Evolutionary conservation across 2,888 invertebrate genomes (phyloP).

Genomic region (Ernsta delagoae): DNA sequence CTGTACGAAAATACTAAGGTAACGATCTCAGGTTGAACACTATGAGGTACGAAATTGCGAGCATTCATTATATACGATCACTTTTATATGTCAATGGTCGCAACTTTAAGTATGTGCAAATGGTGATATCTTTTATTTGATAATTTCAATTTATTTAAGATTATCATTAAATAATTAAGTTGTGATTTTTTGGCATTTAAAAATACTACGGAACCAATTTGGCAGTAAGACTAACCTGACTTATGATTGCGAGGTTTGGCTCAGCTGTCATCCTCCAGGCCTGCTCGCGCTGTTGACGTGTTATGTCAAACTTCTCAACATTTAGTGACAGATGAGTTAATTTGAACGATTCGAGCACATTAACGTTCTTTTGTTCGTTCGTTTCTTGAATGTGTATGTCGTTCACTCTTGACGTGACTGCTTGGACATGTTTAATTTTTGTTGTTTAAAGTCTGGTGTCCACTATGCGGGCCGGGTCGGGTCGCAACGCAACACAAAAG

Average conservation of each 20-base stretch:
- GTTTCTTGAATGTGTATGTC: constrained; percentile 22
- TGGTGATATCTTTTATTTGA: too few relatives aligned
- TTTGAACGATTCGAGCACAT: constrained; percentile 53
- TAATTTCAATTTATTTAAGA: too few relatives aligned
- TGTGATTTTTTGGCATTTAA: neutral
- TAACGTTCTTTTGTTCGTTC: constrained; percentile 26
- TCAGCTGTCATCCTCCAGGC: constrained; percentile 58
- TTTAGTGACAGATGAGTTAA: constrained; percentile 76
- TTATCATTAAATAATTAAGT: too few relatives aligned
- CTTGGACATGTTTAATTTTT: neutral
- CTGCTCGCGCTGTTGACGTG: constrained; percentile 64
- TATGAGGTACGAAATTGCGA: too few relatives aligned
- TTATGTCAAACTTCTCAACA: constrained; percentile 67
- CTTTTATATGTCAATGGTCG: too few relatives aligned
- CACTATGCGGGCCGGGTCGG: too few relatives aligned
- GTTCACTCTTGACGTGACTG: constrained; percentile 13
- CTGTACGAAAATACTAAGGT: neutral
- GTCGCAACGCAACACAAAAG: too few relatives aligned
- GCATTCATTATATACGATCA: too few relatives aligned
- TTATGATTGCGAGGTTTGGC: constrained; percentile 46
- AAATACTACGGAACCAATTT: neutral
- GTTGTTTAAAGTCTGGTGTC: too few relatives aligned
- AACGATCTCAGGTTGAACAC: too few relatives aligned
- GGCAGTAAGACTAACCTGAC: neutral
- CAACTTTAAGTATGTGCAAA: too few relatives aligned